Base-by-base conservation (phyloP, 1,140 invertebrate species). In the Colletes latitarsis region DNA sequence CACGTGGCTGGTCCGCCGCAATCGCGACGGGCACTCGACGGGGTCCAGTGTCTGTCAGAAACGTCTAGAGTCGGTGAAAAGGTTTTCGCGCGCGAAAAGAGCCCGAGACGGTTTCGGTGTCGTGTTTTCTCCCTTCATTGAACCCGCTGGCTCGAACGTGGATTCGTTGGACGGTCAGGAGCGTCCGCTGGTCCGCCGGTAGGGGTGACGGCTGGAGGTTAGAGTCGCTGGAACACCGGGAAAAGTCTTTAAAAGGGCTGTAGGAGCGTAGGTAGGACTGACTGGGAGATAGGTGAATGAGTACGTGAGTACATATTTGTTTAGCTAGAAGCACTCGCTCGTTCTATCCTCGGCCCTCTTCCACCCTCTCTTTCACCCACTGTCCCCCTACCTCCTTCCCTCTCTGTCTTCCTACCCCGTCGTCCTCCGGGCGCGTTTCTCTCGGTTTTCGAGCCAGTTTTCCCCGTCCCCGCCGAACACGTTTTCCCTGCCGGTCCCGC, bases 251-350 rank as follows among this genome's bases (percentile, higher is more conserved):
- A 92, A 93, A 93, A 92, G 91, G 90, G 89, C 88, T 87, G 88
- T 87, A 89, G 88, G 49, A 85, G 81, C 88, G 79, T 76, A 89
- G 88, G 84, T 87, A 84, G 86, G 75, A 86, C 87, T 85, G 88
- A 88, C 88, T 87, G 90, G 75, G 86, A 92, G 91, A 93, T 93
- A 92, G 89, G 91, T 90, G 92, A 92, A 92, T 91, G 92, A 93
- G 91, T 92, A 91, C 90, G 92, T 91, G 91, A 92, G 91, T 90
- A 93, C 92, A 93, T 93, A 93, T 93, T 93, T 93, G 91, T 92
- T 92, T 92, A 92, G 91, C 88, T 92, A 91, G 92, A 93, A 93
- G 91, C 92, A 91, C 90, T 93, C 89, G 81, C 87, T 85, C 73
- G 77, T 85, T 89, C 77, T 72, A 72, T 87, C 88, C 82, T 77